Percentiles rank a stretch among this genome's conserved stretches.
These are phyloP conservation scores for Botia almorhae DNA, from an alignment of 2,797 vertebrate genomes.

Conservation along the genomic window DNA sequence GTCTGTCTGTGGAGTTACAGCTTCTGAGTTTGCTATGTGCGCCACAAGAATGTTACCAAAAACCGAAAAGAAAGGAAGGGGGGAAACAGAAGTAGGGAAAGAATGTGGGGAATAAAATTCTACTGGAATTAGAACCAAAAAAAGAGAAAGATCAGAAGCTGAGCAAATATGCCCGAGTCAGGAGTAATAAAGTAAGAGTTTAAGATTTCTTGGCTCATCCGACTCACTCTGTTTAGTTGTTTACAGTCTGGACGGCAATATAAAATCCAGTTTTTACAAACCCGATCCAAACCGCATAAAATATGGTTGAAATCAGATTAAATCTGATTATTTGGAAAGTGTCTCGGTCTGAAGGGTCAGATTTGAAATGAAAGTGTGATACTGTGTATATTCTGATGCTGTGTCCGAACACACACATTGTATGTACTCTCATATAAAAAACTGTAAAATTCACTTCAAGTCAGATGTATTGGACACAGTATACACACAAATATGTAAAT, in stretches of 20 bases:
- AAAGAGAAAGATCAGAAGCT: constrained; percentile 73
- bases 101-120: constrained; percentile 55
- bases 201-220: too few relatives aligned
- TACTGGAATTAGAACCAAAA: constrained; percentile 58
- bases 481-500: not conserved
- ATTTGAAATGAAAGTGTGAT: too few relatives aligned
- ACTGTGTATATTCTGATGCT: too few relatives aligned
- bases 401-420: too few relatives aligned
- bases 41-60: constrained; percentile 46
- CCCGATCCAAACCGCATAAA: not conserved
- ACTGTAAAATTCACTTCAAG: not conserved
- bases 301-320: not conserved
- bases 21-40: constrained; percentile 41
- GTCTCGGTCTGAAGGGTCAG: not conserved
- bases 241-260: too few relatives aligned
- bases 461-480: not conserved
- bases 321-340: not conserved
- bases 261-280: not conserved
- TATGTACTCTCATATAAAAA: too few relatives aligned
- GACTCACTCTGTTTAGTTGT: too few relatives aligned
- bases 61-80: constrained; percentile 36
- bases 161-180: constrained; percentile 75
- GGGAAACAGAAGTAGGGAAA: constrained; percentile 47
- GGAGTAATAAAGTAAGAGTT: constrained; percentile 63
- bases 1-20: constrained; percentile 52